Evolutionary conservation across 2,888 invertebrate genomes (phyloP), one percentile per base, ranked within the genome.

Genomic region (Caradrina clavipalpis): DNA sequence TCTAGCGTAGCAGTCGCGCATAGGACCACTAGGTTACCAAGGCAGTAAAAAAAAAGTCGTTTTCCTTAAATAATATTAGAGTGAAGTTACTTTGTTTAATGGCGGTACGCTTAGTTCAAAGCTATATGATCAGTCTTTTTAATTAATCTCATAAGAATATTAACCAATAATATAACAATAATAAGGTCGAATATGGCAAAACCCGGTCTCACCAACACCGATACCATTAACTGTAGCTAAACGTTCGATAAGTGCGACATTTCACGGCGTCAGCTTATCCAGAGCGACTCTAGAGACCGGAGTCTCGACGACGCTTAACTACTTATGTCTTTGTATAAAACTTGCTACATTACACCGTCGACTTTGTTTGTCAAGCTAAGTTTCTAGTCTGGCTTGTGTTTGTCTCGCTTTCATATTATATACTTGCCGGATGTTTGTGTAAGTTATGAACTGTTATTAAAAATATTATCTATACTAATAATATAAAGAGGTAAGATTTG

Each of bases 301-400:
- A 57, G 11, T 45, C 54, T 47, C 49, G 39, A 53, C 51, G 19
- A 59, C 35, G 17, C 49, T 71, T 26, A 56, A 73, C 50, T 39
- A 72, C 54, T 71, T 57, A 68, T 51, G 54, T 60, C 61, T 55
- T 55, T 51, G 22, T 78, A 47, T 39, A 78, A 47, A 72, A 78
- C 50, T 73, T 31, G 50, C 39, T 39, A 47, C 60, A 59, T 77
- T 54, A 60, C 42, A 21, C 35, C n/a, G 7, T 6, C 8, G 50
- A 73, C 50, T 56, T 78, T 78, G 78, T 73, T 50, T 51, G 50
- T 42, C 7, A 10, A 26, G 21, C 13, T 51, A 56, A 78, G 47
- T 73, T 73, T 73, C 73, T 51, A 51, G 73, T 22, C 45, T 55
- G 45, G 78, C n/a, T 72, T 50, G 1, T 58, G 50, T 56, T 78